These are phyloP conservation scores for Xestia ashworthii DNA, from an alignment of 2,888 invertebrate species.

Conservation along the genomic window DNA sequence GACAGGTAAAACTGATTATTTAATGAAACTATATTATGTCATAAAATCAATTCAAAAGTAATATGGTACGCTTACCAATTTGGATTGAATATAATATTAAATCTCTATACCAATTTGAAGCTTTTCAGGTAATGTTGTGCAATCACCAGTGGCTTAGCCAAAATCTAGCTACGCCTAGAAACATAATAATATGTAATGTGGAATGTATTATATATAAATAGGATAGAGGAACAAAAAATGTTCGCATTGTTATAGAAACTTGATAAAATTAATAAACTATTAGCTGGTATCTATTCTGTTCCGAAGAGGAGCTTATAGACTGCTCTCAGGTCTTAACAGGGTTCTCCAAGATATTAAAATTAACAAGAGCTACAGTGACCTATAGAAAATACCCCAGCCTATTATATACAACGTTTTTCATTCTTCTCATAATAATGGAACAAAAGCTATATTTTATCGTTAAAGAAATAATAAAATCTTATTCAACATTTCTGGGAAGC, in stretches of 20 bases:
- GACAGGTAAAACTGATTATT: background rate
- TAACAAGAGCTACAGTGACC: background rate
- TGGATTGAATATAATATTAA: background rate
- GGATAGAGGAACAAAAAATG: background rate
- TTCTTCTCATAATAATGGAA: background rate
- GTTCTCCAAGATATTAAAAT: background rate
- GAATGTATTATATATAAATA: background rate
- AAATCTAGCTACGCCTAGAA: background rate
- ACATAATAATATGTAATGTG: background rate
- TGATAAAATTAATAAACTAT: background rate
- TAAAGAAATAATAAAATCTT: background rate
- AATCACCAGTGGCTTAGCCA: background rate
- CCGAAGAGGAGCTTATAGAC: background rate
- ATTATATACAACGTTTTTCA: background rate
- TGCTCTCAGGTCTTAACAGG: background rate
- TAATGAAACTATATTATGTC: background rate
- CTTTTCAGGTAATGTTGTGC: background rate
- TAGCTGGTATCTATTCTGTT: background rate
- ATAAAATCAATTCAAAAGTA: background rate
- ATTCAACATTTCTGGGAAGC: background rate
- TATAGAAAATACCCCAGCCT: background rate
- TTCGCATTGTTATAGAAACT: background rate
- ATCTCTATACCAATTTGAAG: background rate
- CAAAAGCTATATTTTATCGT: background rate
- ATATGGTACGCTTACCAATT: background rate